Base-by-base conservation (phyloP, 2,888 invertebrate genomes). In the Cybosia mesomella region DNA sequence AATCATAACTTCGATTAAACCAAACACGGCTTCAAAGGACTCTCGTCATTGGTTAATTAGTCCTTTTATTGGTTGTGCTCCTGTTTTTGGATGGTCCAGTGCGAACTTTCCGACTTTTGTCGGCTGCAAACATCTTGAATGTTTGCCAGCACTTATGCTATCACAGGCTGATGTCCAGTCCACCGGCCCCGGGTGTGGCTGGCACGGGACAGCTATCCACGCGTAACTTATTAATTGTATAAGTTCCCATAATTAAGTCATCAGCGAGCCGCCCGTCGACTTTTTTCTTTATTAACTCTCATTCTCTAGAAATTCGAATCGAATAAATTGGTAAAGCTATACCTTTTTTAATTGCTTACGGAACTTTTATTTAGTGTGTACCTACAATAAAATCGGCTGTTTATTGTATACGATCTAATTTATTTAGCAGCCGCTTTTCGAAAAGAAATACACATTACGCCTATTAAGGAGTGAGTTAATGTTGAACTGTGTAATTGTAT, bases 181-280 rank as follows among this genome's bases (percentile, higher is more conserved):
- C 15, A 22, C 22, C 8, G 18, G 59, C 22, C 22, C 36, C 59
- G 32, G 9, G 32, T 18, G 57, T 18, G 58, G 34, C 57, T 21
- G 21, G 54, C 63, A 64, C 68, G 59, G 59, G 60, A 64, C 64
- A 68, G 28, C 43, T 58, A 57, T 61, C 53, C 39, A 43, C 64
- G n/a, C 58, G 61, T 59, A 55, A 64, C 70, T 70, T 70, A 70
- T 79, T 81, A 80, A 81, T 81, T 81, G 81, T 81, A 70, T 77
- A 79, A 79, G 81, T 81, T 81, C 81, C 81, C 81, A 81, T 81
- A 81, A 81, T 81, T 80, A 81, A 81, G 81, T 75, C 81, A 81
- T 81, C 74, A 81, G 75, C 73, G 71, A 65, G 63, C 67, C 66
- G 70, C 70, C 66, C 68, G 55, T 22, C 64, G 54, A 65, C 62